Conservation (phyloP, 2,888 invertebrate genomes). For the Camponotus fellah region DNA sequence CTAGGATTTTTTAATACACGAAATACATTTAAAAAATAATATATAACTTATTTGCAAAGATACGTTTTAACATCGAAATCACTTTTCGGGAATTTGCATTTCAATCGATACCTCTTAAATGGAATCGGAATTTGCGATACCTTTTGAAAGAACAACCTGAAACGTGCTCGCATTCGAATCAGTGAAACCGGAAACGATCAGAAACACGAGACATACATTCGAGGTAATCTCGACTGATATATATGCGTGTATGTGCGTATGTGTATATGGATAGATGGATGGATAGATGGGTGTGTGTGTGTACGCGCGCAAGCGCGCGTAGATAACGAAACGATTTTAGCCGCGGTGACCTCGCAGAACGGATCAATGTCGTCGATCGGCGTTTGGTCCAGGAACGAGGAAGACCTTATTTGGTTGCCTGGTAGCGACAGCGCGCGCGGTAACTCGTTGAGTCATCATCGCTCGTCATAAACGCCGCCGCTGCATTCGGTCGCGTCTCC, state of each 20-base stretch:
- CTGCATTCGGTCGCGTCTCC: conserved; percentile 55
- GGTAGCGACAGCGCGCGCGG: conserved; percentile 34
- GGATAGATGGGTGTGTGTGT: not conserved
- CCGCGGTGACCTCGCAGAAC: not conserved
- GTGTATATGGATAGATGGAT: not conserved
- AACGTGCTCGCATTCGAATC: conserved; percentile 23
- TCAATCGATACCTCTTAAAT: not conserved
- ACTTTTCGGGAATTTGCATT: not conserved
- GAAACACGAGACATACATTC: conserved; percentile 31
- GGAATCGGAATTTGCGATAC: not conserved
- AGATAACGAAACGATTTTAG: conserved; percentile 46
- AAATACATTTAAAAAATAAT: not conserved
- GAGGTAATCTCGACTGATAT: conserved; percentile 18
- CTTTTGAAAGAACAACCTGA: conserved; percentile 29
- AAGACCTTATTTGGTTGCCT: conserved; percentile 62
- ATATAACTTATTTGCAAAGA: not conserved
- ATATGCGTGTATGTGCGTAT: not conserved
- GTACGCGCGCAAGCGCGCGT: not conserved
- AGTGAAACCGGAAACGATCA: conserved; percentile 43
- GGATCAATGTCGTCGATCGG: conserved; percentile 45
- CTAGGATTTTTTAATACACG: not conserved
- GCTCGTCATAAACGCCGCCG: conserved; percentile 54
- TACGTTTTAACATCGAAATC: not conserved
- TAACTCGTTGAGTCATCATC: conserved; percentile 62
- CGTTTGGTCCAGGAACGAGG: conserved; percentile 35